A percentile compares a stretch with the other conserved stretches of the same genome.
phyloP scores from a whole-genome alignment of 2,113 vertebrate species.

The Engystomops pustulosus region DNA sequence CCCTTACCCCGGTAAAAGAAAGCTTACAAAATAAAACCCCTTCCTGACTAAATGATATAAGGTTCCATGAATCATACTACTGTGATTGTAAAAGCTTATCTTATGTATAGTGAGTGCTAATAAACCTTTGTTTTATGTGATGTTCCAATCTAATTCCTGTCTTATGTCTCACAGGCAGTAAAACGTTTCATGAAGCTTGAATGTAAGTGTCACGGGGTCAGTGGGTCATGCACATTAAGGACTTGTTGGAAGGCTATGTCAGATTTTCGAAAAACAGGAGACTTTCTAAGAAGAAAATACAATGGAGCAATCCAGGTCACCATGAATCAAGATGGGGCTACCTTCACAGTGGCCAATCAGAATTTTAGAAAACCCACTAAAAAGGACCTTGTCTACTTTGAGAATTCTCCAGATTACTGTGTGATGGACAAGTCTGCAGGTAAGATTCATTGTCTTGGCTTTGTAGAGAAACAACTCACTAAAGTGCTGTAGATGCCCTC shows the following conservation, averaged over 20 bases:
- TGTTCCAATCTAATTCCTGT: constrained; percentile 1
- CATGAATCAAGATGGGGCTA: constrained; percentile 94
- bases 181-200: constrained; percentile 96
- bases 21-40: neutral
- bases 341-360: constrained; percentile 92
- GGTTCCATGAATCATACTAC: neutral
- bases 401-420: constrained; percentile 97
- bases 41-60: neutral
- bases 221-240: constrained; percentile 93
- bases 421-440: constrained; percentile 96
- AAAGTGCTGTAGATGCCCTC: constrained; percentile 16
- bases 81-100: neutral
- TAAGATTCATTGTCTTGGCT: constrained; percentile 66
- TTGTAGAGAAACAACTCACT: constrained; percentile 11
- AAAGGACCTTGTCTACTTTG: constrained; percentile 96
- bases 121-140: neutral
- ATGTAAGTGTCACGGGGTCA: constrained; percentile 97
- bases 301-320: constrained; percentile 96
- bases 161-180: constrained; percentile 81
- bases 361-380: constrained; percentile 94
- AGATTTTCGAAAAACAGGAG: constrained; percentile 94
- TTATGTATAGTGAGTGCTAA: neutral
- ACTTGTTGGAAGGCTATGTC: constrained; percentile 97
- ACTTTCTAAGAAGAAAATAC: constrained; percentile 92
- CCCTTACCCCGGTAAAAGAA: neutral